Evolutionary conservation across 2,113 vertebrate species (phyloP), one percentile per base, ranked within the genome.

Genomic region (Anas platyrhynchos): DNA sequence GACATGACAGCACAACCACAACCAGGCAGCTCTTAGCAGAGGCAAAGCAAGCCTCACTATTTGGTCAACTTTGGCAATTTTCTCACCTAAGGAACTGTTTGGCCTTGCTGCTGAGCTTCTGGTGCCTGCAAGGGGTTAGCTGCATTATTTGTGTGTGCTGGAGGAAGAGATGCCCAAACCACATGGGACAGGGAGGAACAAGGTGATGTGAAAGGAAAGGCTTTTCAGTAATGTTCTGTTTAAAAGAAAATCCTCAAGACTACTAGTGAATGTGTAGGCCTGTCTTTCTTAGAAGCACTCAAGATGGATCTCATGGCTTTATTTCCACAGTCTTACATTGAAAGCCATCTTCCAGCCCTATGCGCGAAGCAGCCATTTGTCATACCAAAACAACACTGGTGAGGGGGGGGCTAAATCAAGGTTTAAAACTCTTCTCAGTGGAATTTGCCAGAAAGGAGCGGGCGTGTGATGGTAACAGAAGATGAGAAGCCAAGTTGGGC

Each of bases 131-230:
- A 44, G 41, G 27, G 18, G 23, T 0, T 1, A 56, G 56, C 80
- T 66, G 68, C 72, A 4, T 7, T 73, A 2, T 1, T 3, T 29
- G 26, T 7, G 22, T 1, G 4, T 12, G 20, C 26, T 21, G 41
- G 29, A 73, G 41, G 15, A 41, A 11, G 38, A 68, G 25, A 3
- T 5, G 32, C 17, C 54, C 25, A 27, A 62, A 55, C 1, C 2
- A 0, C 8, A 8, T 2, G 9, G n/a, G 12, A 8, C 7, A 11
- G 4, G 31, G 22, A 18, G 7, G 10, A 6, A 3, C 2, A 11
- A 52, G 27, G 36, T 5, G 2, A 10, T 6, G 22, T 6, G 29
- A 50, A 27, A 36, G 16, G 13, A 43, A 2, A 31, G 29, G 21
- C 32, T 15, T 63, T 46, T 61, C 7, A 5, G 52, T 13, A 27